Percentiles rank a stretch among this genome's conserved stretches.
phyloP scores from a whole-genome alignment of 1,140 invertebrate species.

The Cotesia typhae region DNA sequence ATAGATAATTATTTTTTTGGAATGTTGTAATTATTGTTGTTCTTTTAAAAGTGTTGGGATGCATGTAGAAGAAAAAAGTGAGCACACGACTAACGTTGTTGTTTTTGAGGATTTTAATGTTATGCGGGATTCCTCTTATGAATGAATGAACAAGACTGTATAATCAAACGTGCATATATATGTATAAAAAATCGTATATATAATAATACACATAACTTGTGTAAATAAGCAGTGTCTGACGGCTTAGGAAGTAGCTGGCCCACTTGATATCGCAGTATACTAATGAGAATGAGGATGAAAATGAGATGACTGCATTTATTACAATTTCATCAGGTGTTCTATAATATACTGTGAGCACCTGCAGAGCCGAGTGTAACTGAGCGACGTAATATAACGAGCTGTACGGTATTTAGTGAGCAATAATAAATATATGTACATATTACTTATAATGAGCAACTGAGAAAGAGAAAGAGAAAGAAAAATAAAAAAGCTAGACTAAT shows the following conservation, averaged over 20 bases:
- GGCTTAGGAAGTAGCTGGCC: constrained; percentile 57
- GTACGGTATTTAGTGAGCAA: not conserved
- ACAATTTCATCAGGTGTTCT: constrained; percentile 63
- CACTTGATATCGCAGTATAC: constrained; percentile 61
- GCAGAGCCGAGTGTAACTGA: not conserved
- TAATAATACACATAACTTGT: too few species aligned
- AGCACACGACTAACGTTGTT: not conserved
- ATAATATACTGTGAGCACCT: constrained; percentile 37
- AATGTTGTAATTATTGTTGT: too few species aligned
- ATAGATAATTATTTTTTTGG: too few species aligned
- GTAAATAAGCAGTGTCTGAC: constrained; percentile 15
- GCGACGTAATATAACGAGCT: not conserved
- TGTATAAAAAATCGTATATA: too few species aligned
- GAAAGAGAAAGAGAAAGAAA: constrained; percentile 20
- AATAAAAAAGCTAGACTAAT: constrained; percentile 4
- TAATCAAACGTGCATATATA: not conserved
- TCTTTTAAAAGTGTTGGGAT: not conserved
- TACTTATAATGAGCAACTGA: constrained; percentile 4
- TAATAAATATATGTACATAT: not conserved
- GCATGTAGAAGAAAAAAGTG: too few species aligned
- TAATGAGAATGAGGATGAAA: constrained; percentile 65
- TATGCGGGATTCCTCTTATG: constrained; percentile 57
- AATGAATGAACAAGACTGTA: not conserved
- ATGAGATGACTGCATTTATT: constrained; percentile 63
- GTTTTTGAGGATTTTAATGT: constrained; percentile 54